Conservation (phyloP, 92 coral and sea anemone species). For the Scolanthus callimorphus region DNA sequence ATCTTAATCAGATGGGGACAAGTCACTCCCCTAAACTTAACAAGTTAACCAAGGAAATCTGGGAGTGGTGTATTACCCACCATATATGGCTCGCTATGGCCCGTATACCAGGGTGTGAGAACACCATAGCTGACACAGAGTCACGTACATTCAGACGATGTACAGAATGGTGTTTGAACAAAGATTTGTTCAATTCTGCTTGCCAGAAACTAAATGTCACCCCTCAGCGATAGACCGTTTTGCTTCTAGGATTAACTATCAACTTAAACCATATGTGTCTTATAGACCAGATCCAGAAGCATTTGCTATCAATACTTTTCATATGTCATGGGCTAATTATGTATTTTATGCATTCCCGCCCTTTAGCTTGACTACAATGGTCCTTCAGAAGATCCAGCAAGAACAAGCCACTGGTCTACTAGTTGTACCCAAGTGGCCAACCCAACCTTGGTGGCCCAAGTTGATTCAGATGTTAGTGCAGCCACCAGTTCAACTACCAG, state of each 20-base stretch:
- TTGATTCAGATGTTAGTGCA: no score
- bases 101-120: slow-evolving; percentile 39
- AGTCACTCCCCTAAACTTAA: slow-evolving; percentile 38
- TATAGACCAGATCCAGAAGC: not conserved
- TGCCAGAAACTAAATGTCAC: not conserved
- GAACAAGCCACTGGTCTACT: not conserved
- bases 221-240: not conserved
- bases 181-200: no score
- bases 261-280: not conserved
- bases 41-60: slow-evolving; percentile 15
- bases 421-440: not conserved
- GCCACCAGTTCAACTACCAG: not conserved
- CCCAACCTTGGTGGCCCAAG: not conserved
- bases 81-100: slow-evolving; percentile 26
- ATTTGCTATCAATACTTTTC: not conserved
- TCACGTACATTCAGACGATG: slow-evolving; percentile 9
- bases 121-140: slow-evolving; percentile 23
- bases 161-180: slow-evolving; percentile 36
- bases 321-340: not conserved
- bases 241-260: not conserved
- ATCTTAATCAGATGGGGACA: slow-evolving; percentile 48
- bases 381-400: not conserved
- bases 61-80: slow-evolving; percentile 47
- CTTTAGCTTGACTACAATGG: not conserved
- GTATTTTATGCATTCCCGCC: not conserved